Evolutionary conservation across 2,888 invertebrate species (phyloP).

Genomic region (Melanotus villosus): DNA sequence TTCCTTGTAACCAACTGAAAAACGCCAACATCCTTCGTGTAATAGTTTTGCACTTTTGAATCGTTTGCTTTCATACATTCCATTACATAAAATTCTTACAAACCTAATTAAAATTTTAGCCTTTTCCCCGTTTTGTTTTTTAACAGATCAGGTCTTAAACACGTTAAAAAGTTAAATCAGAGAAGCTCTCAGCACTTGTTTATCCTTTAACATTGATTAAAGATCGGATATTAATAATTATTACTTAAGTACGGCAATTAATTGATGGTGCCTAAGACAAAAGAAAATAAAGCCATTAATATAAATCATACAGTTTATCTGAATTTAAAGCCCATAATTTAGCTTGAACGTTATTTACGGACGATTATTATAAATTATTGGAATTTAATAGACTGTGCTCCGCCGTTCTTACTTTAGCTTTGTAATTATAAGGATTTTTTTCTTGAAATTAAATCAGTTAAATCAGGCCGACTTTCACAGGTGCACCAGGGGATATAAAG

Average conservation of each 20-base stretch:
- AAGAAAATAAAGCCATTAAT: conserved; percentile 20
- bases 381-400: conserved; percentile 22
- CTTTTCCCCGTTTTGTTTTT: too few species aligned
- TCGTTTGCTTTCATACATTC: background rate
- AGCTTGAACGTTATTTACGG: conserved; percentile 6
- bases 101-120: too few species aligned
- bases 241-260: background rate
- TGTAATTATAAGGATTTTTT: conserved; percentile 2
- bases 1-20: too few species aligned
- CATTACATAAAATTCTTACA: too few species aligned
- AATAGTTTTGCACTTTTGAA: too few species aligned
- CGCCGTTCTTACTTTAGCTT: conserved; percentile 1
- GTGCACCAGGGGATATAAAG: background rate
- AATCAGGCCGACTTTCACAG: background rate
- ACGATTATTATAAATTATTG: conserved; percentile 25
- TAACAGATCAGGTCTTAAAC: too few species aligned
- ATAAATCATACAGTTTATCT: conserved; percentile 22
- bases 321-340: conserved; percentile 21
- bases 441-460: conserved; percentile 1
- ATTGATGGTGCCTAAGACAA: background rate
- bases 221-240: background rate
- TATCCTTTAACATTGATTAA: background rate
- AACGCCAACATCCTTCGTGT: too few species aligned
- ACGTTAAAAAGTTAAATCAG: too few species aligned
- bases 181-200: too few species aligned